Evolutionary conservation across 2,797 vertebrate species (phyloP).

Genomic region (Scyliorhinus canicula): DNA sequence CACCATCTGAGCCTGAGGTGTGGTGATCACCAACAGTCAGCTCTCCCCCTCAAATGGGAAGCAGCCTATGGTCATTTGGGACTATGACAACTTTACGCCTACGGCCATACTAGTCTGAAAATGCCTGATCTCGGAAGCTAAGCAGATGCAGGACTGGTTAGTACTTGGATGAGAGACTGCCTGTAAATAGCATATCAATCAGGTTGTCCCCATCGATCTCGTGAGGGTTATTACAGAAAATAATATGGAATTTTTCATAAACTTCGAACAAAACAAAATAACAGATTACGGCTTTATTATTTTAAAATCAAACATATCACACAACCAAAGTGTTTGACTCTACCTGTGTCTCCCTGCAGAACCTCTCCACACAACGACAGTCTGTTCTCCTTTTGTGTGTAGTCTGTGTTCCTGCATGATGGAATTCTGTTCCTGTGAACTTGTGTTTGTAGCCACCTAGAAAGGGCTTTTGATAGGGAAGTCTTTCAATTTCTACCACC

Average conservation of each 20-base stretch:
- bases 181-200: too few relatives aligned
- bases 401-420: constrained; percentile 81
- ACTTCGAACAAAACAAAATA: background rate
- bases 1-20: too few relatives aligned
- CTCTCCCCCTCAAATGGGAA: too few relatives aligned
- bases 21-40: too few relatives aligned
- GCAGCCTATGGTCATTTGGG: too few relatives aligned
- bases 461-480: constrained; percentile 67
- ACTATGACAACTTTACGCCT: too few relatives aligned
- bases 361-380: constrained; percentile 55
- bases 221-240: too few relatives aligned
- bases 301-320: background rate
- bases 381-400: constrained; percentile 57
- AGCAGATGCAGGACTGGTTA: too few relatives aligned
- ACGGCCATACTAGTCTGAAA: too few relatives aligned
- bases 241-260: background rate
- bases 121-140: too few relatives aligned
- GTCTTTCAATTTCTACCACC: constrained; percentile 71
- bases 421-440: constrained; percentile 69
- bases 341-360: constrained; percentile 80
- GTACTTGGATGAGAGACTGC: too few relatives aligned
- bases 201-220: too few relatives aligned
- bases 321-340: background rate
- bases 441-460: constrained; percentile 80
- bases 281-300: background rate